phyloP scores from a whole-genome alignment of 2,888 invertebrate species.

The Pelosia muscerda region DNA sequence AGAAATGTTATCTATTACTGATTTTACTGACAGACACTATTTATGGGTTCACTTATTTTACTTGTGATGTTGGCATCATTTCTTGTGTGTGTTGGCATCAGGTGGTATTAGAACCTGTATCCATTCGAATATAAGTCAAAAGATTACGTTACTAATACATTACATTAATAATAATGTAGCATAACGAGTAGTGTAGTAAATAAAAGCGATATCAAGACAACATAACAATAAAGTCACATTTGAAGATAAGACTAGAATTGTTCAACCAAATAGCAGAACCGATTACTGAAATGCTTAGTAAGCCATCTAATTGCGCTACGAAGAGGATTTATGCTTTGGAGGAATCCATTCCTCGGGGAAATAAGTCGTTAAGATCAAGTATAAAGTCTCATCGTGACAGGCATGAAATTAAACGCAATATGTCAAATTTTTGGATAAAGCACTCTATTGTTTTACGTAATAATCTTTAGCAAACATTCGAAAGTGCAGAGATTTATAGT shows the following conservation, averaged over 20 bases:
- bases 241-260: background rate
- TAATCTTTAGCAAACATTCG: background rate
- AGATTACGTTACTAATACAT: too few relatives aligned
- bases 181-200: background rate
- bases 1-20: too few relatives aligned
- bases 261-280: conserved; percentile 18
- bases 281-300: conserved; percentile 27
- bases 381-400: conserved; percentile 3
- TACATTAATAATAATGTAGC: too few relatives aligned
- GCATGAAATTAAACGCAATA: background rate
- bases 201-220: background rate
- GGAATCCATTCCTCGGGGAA: conserved; percentile 11
- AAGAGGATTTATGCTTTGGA: conserved; percentile 9
- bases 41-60: too few relatives aligned
- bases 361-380: conserved; percentile 21
- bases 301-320: conserved; percentile 25
- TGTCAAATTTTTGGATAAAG: background rate
- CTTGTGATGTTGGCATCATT: too few relatives aligned
- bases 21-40: too few relatives aligned
- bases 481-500: background rate
- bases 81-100: too few relatives aligned
- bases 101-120: too few relatives aligned
- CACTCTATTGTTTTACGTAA: background rate
- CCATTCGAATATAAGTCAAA: too few relatives aligned
- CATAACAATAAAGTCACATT: background rate